Evolutionary conservation across 2,888 invertebrate species (phyloP), one percentile per base, ranked within the genome.

Genomic region (Elegia similella): DNA sequence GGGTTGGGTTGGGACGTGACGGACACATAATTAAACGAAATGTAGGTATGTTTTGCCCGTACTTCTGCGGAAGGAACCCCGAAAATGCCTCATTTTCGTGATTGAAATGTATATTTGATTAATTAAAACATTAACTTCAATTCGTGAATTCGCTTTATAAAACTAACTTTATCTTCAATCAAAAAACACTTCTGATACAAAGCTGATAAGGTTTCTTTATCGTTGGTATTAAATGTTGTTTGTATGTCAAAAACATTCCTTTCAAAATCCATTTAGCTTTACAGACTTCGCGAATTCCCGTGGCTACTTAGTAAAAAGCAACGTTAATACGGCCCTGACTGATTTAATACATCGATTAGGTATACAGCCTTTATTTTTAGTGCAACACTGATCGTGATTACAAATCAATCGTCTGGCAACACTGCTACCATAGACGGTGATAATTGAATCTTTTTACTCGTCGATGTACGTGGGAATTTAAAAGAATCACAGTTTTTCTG

Each of bases 341-440:
- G 72, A 68, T 69, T 72, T 66, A 68, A 67, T 71, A 62, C 66
- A 57, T 60, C 61, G 66, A 68, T 69, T 69, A 66, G 62, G 55
- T 62, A 57, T 62, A 59, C 66, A 63, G 62, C 66, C 60, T 69
- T 68, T 71, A 70, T 69, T 70, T 67, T 62, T 63, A 67, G 62
- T 60, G 66, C 67, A 64, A 66, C 66, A 65, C 64, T 68, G 59
- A 55, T 47, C 50, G 60, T 59, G 64, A 65, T 70, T 68, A 67
- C 63, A 64, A 69, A 68, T 72, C 67, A 66, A 69, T 67, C 64
- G 65, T 63, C 61, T 61, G 63, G 62, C 62, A 62, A 62, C 58
- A 56, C 57, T 44, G 60, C 55, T 58, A 13, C 17, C 56, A 48
- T 56, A 48, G 42, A 58, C 47, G 57, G 63, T 50, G 59, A 54